phyloP scores from a whole-genome alignment of 2,113 vertebrate genomes.

The Rhea americana region DNA sequence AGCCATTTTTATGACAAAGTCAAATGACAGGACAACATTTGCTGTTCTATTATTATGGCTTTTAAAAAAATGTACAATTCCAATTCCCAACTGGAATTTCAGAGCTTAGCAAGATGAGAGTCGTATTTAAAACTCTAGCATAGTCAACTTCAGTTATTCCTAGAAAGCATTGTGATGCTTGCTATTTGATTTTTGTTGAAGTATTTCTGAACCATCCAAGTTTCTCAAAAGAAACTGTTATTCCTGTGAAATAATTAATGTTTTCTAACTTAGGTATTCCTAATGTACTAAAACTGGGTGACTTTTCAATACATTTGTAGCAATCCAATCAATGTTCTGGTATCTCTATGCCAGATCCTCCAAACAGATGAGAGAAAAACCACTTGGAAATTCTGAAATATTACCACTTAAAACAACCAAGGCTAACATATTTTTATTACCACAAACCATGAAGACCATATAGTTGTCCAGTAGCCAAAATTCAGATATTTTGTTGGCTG shows the following conservation, averaged over 20 bases:
- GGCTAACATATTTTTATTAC: constrained; percentile 26
- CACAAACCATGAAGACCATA: constrained; percentile 13
- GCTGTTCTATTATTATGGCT: background rate
- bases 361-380: background rate
- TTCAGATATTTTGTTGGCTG: constrained; percentile 1
- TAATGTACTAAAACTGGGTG: background rate
- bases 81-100: background rate
- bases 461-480: constrained; percentile 9
- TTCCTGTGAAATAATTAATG: background rate
- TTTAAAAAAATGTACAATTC: background rate
- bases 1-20: background rate
- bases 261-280: background rate
- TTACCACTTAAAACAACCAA: constrained; percentile 26
- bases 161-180: background rate
- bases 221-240: background rate
- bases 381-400: background rate
- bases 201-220: background rate
- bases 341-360: background rate
- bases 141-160: background rate
- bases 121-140: background rate
- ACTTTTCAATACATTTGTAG: background rate
- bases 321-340: background rate
- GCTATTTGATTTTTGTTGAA: background rate
- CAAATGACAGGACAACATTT: background rate
- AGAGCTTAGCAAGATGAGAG: background rate